phyloP scores from a whole-genome alignment of 92 coral and sea anemone species.

The Epizoanthus scotinus region DNA sequence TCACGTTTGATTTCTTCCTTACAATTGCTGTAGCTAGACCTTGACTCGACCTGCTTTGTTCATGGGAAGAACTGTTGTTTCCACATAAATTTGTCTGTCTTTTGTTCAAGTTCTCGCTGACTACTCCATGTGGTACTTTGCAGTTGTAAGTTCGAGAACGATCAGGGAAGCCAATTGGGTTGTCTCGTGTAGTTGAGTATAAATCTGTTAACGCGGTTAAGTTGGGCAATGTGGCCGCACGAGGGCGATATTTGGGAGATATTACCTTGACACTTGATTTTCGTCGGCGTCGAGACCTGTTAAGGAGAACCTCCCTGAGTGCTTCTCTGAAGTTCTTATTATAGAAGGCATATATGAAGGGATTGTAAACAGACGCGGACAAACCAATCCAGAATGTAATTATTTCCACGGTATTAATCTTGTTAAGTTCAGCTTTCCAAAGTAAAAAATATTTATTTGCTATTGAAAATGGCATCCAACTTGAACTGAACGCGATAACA shows the following conservation, averaged over 20 bases:
- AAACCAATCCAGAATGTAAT: conserved; percentile 81
- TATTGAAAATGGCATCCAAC: conserved; percentile 81
- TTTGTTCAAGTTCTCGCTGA: neutral
- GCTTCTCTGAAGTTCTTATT: conserved; percentile 83
- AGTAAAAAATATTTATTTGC: conserved; percentile 57
- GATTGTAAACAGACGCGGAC: conserved; percentile 76
- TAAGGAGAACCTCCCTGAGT: conserved; percentile 55
- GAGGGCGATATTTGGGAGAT: conserved; percentile 20
- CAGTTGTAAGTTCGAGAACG: conserved; percentile 17
- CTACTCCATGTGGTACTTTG: neutral
- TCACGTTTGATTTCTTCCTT: neutral
- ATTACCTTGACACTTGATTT: neutral
- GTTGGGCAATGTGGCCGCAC: conserved; percentile 40
- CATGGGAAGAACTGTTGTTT: neutral
- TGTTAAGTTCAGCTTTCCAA: conserved; percentile 20
- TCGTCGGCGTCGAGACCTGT: conserved; percentile 1
- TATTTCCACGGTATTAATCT: conserved; percentile 55
- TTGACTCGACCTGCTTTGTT: neutral
- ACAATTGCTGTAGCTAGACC: neutral
- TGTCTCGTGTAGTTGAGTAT: neutral
- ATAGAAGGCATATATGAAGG: conserved; percentile 74
- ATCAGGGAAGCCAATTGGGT: neutral
- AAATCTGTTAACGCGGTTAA: neutral
- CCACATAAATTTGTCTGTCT: neutral
- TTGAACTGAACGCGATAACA: conserved; percentile 68